Evolutionary conservation across 2,797 vertebrate species (phyloP), one percentile per base, ranked within the genome.

Genomic region (Rhyacichthys aspro): DNA sequence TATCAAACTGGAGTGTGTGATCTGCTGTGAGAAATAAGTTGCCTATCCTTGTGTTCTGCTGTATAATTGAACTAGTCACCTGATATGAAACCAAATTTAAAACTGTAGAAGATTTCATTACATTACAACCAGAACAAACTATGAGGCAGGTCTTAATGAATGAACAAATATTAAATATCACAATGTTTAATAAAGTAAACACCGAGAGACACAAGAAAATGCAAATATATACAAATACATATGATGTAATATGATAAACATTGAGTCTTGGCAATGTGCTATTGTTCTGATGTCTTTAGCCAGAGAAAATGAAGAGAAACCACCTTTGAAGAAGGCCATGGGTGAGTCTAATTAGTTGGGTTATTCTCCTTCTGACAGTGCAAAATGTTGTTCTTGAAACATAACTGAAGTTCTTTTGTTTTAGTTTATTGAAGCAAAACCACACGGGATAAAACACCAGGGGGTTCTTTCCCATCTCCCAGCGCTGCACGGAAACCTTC

Each of bases 371-470:
- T 17, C 55, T 44, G 43, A 63, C 38, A 70, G 69, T 59, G 45
- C 58, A 66, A 14, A 67, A 23, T 10, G 3, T 38, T 39, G 48
- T 42, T 55, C 15, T 58, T 63, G 44, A 65, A 55, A 67, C 52
- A n/a, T n/a, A n/a, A n/a, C n/a, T n/a, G n/a, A n/a, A n/a, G n/a
- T n/a, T n/a, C n/a, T n/a, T n/a, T n/a, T n/a, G n/a, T n/a, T n/a
- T n/a, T n/a, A n/a, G n/a, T n/a, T n/a, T 75, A 93, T 32, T 91
- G 85, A 12, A 87, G 74, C 32, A 86, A 33, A 0, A 93, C 92
- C 5, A 96, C 76, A 0, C 96, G 94, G 0, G 97, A 98, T 75
- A 98, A 94, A 32, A 98, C 83, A 5, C 96, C 96, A 5, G 91
- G 78, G 0, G 96, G 95, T 28, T 98, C 96, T 60, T 90, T 94